Base-by-base conservation (phyloP, 2,888 invertebrate genomes). In the Strigamia transsilvanica region DNA sequence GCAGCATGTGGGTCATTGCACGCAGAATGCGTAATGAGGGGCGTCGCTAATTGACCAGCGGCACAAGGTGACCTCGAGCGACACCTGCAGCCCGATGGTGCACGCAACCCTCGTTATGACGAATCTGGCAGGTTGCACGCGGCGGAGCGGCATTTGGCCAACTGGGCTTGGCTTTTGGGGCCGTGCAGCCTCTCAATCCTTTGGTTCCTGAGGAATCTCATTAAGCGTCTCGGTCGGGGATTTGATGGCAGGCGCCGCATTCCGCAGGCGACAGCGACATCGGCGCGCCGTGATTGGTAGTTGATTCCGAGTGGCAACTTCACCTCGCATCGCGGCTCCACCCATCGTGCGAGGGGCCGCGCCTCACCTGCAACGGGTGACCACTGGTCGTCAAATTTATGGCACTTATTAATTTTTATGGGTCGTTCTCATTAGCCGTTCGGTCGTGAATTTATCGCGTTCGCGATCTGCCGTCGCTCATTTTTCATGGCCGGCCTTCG, bases 391-490 rank as follows among this genome's bases (percentile, higher is more conserved):
- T 27, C 77, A 32, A 42, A 82, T 82, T 82, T 82, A 82, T 82
- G 82, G 61, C 23, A 15, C 77, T 82, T 82, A 82, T 82, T 82
- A 82, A 82, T 82, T 82, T 82, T 82, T 82, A 82, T 82, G 78
- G 82, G 77, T 78, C 46, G 78, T 78, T 82, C 42, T 78, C 78
- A 78, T 82, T 82, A 82, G 77, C 42, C 80, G 46, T 51, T 46
- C 79, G 38, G 79, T 42, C 42, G 79, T 42, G 79, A 79, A 41
- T 79, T 42, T 42, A 79, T 79, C 79, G 38, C 42, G 21, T 18
- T 42, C 21, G 42, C 42, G 79, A 42, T 79, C 38, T 79, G 79
- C 79, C 21, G 42, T 42, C 79, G 21, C 79, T 23, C 79, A 79
- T 41, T 41, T 41, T 79, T 41, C 42, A 79, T 38, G 79, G 79